Evolutionary conservation across 2,797 vertebrate species (phyloP).

Genomic region (Muraenolepis orangiensis): DNA sequence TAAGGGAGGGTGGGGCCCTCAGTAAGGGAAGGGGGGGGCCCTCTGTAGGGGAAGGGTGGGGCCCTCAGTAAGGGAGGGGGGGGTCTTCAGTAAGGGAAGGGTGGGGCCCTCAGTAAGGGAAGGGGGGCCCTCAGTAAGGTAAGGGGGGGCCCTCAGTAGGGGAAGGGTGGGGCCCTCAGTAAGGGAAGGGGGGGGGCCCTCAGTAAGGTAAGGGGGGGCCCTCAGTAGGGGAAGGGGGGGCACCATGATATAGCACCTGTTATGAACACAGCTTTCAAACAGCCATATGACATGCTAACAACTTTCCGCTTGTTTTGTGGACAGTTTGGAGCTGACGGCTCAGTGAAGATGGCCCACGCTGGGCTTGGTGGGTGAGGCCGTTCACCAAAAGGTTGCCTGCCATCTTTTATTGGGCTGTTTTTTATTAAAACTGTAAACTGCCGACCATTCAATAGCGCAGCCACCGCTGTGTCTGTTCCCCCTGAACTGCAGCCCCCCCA

Average conservation of each 20-base stretch:
- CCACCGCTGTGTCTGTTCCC: constrained; percentile 61
- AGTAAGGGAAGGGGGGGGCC: too few relatives aligned
- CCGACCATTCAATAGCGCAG: constrained; percentile 72
- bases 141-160: too few relatives aligned
- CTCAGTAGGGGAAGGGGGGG: too few relatives aligned
- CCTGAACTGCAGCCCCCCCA: constrained; percentile 61
- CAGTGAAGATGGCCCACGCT: background rate
- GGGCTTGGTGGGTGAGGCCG: background rate
- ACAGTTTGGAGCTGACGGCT: background rate
- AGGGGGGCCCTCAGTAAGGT: too few relatives aligned
- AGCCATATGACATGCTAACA: constrained; percentile 22
- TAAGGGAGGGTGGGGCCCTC: too few relatives aligned
- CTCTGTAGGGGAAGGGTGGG: too few relatives aligned
- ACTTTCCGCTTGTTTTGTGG: background rate
- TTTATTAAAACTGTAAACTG: constrained; percentile 72
- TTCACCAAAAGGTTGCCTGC: constrained; percentile 57
- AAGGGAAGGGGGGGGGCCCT: too few relatives aligned
- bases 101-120: too few relatives aligned
- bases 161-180: too few relatives aligned
- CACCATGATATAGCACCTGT: background rate
- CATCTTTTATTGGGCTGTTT: constrained; percentile 65
- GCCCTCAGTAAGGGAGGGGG: too few relatives aligned
- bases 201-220: too few relatives aligned
- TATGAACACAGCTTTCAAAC: constrained; percentile 17
- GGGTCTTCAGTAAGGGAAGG: too few relatives aligned